Evolutionary conservation across 2,888 invertebrate species (phyloP).

Genomic region (Lepidocyrtoides sp.): DNA sequence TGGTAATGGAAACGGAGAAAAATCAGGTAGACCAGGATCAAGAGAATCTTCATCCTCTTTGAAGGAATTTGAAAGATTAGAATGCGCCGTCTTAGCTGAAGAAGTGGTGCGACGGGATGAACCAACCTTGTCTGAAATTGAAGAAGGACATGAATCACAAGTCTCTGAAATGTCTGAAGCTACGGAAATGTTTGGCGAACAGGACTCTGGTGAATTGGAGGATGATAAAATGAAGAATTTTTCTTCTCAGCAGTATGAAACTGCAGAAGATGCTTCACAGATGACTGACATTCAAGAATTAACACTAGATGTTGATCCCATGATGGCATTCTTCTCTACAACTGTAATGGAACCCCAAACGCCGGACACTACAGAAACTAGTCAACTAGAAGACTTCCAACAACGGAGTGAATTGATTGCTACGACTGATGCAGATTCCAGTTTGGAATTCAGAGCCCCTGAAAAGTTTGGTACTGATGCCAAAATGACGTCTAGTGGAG

Average conservation of each 20-base stretch:
- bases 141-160: slow-evolving; percentile 87
- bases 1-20: slow-evolving; percentile 90
- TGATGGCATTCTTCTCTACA: slow-evolving; percentile 84
- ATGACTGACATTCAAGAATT: slow-evolving; percentile 78
- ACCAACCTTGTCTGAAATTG: slow-evolving; percentile 89
- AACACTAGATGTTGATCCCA: slow-evolving; percentile 71
- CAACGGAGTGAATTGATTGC: slow-evolving; percentile 73
- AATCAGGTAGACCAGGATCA: slow-evolving; percentile 82
- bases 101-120: slow-evolving; percentile 95
- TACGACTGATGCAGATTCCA: slow-evolving; percentile 85
- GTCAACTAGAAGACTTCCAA: slow-evolving; percentile 82
- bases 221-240: slow-evolving; percentile 84
- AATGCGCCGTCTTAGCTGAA: slow-evolving; percentile 95
- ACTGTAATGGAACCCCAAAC: slow-evolving; percentile 84
- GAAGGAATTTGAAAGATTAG: slow-evolving; percentile 95
- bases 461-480: slow-evolving; percentile 86
- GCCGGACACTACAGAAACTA: slow-evolving; percentile 81
- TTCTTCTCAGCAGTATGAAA: slow-evolving; percentile 83
- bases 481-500: slow-evolving; percentile 84
- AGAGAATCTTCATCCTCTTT: slow-evolving; percentile 84
- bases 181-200: slow-evolving; percentile 85
- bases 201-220: slow-evolving; percentile 81
- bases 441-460: slow-evolving; percentile 85
- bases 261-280: slow-evolving; percentile 82
- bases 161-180: slow-evolving; percentile 89